Percentiles rank a stretch among this genome's conserved stretches.
Conservation (phyloP, 2,113 vertebrate species). For the Fulica atra region DNA sequence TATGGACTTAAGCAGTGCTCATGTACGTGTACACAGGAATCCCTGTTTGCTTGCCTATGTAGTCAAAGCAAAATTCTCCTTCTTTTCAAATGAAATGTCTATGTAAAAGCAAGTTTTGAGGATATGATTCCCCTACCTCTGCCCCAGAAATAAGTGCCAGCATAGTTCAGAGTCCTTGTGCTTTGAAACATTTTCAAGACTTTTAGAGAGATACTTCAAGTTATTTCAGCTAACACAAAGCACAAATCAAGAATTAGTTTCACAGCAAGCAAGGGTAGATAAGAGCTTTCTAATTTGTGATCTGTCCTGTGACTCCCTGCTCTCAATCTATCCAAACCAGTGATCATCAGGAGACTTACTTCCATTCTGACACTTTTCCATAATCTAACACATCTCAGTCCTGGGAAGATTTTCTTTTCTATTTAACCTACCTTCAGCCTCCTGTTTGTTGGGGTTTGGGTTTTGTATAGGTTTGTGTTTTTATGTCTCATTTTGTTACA, state of each 20-base stretch:
- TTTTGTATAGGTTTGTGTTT: neutral
- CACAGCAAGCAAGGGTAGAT: neutral
- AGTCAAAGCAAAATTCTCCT: neutral
- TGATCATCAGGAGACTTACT: neutral
- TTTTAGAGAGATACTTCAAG: neutral
- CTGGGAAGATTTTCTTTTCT: neutral
- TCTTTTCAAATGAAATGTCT: neutral
- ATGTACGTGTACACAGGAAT: neutral
- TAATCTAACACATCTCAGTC: neutral
- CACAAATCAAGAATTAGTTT: neutral
- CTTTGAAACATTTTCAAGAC: neutral
- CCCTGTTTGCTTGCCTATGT: neutral
- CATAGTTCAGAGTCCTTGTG: neutral
- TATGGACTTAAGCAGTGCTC: neutral
- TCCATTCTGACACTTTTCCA: neutral
- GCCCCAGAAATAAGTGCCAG: neutral
- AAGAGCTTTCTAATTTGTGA: neutral
- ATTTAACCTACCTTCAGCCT: neutral
- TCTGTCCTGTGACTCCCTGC: neutral
- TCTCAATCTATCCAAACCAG: neutral
- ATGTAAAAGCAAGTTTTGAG: neutral
- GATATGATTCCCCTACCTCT: neutral
- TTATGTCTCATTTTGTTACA: neutral
- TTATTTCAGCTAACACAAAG: neutral
- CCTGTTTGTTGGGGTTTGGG: too few species aligned